Percentiles rank a stretch among this genome's conserved stretches.
phyloP scores from a whole-genome alignment of 2,113 vertebrate species.

The Semicossyphus pulcher region DNA sequence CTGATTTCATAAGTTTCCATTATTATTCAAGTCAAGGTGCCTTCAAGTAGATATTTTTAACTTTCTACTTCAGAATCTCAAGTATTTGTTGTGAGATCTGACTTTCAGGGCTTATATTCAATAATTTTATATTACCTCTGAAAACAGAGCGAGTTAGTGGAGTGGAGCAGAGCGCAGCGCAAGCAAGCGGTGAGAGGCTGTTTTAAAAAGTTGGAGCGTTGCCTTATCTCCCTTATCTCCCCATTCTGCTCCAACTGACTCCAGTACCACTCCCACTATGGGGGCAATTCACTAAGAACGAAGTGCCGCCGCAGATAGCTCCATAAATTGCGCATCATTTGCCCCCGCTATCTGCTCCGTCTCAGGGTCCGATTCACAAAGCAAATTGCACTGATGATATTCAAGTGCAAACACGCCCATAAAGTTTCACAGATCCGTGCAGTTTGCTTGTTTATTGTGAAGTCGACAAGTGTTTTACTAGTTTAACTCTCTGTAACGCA shows the following conservation, averaged over 20 bases:
- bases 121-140: neutral
- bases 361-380: too few relatives aligned
- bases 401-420: too few relatives aligned
- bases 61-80: neutral
- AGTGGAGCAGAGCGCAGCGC: neutral
- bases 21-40: neutral
- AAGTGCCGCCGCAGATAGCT: too few relatives aligned
- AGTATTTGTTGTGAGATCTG: neutral
- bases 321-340: too few relatives aligned
- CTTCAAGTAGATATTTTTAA: neutral
- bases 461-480: too few relatives aligned
- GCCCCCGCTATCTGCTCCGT: too few relatives aligned
- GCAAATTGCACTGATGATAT: too few relatives aligned
- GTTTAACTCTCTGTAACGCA: too few relatives aligned
- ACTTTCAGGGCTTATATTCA: neutral
- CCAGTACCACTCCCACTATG: neutral
- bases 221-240: neutral
- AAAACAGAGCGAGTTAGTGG: neutral
- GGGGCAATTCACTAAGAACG: too few relatives aligned
- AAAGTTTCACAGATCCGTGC: too few relatives aligned
- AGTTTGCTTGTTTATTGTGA: too few relatives aligned
- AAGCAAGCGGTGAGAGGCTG: neutral
- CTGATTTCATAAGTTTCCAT: conserved; percentile 4
- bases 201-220: neutral
- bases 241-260: neutral